These are phyloP conservation scores for Sipha maydis DNA, from an alignment of 2,888 invertebrate genomes.

Conservation along the genomic window DNA sequence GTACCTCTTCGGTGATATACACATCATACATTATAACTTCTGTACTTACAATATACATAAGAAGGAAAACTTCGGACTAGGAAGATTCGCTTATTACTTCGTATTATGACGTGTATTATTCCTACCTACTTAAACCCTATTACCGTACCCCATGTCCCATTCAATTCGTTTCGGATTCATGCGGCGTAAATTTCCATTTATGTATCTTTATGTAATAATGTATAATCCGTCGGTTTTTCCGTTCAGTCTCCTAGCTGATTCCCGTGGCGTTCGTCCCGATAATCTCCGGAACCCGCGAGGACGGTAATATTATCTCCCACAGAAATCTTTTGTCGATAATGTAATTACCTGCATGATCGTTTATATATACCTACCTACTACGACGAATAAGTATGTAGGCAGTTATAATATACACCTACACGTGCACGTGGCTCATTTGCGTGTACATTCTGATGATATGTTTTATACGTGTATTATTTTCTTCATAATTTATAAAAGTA, in stretches of 20 bases:
- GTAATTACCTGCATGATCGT: background rate
- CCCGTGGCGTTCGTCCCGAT: conserved; percentile 8
- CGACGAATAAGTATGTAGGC: background rate
- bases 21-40: too few species aligned
- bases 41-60: background rate
- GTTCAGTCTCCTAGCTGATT: background rate
- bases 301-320: background rate
- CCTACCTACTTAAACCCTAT: background rate
- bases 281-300: conserved; percentile 27
- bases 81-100: background rate
- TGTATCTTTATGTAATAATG: background rate
- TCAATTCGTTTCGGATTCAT: conserved; percentile 24
- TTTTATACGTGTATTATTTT: background rate
- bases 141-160: background rate
- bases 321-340: background rate
- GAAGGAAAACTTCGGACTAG: background rate
- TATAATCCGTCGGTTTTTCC: background rate
- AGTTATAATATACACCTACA: too few species aligned
- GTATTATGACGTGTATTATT: background rate
- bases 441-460: background rate
- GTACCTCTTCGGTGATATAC: background rate
- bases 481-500: background rate
- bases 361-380: background rate
- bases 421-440: too few species aligned
- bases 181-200: conserved; percentile 14